Conservation (phyloP, 2,888 invertebrate species). For the Orthosia gracilis region DNA sequence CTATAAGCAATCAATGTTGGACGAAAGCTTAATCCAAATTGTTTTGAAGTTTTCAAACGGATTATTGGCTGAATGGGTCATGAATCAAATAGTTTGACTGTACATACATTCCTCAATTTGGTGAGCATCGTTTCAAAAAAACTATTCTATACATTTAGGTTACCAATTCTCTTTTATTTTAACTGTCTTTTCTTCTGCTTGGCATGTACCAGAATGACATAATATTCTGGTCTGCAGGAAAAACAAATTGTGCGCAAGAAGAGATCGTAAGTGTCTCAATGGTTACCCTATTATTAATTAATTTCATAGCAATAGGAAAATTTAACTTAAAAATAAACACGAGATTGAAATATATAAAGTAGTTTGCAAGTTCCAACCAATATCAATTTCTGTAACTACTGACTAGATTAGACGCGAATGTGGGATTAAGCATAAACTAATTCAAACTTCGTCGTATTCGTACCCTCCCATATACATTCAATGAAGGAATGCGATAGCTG, state of each 20-base stretch:
- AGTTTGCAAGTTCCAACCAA: slow-evolving; percentile 24
- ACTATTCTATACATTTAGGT: slow-evolving; percentile 22
- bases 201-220: too few relatives aligned
- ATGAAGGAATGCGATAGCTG: slow-evolving; percentile 18
- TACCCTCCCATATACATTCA: not conserved
- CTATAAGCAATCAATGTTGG: too few relatives aligned
- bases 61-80: too few relatives aligned
- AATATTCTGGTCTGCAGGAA: too few relatives aligned
- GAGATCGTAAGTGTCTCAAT: too few relatives aligned
- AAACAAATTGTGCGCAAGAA: too few relatives aligned
- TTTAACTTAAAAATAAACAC: not conserved
- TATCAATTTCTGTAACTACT: slow-evolving; percentile 51
- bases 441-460: slow-evolving; percentile 48
- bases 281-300: too few relatives aligned
- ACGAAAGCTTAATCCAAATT: too few relatives aligned
- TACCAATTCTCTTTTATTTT: not conserved
- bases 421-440: slow-evolving; percentile 52
- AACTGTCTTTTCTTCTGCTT: too few relatives aligned
- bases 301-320: too few relatives aligned
- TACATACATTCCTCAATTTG: not conserved
- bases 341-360: slow-evolving; percentile 7
- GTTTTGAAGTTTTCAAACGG: too few relatives aligned
- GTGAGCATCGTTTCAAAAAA: not conserved
- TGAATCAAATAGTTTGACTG: too few relatives aligned
- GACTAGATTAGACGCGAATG: slow-evolving; percentile 37